These are phyloP conservation scores for Pristionchus fissidentatus DNA, from an alignment of 2,888 invertebrate species.

Conservation along the genomic window DNA sequence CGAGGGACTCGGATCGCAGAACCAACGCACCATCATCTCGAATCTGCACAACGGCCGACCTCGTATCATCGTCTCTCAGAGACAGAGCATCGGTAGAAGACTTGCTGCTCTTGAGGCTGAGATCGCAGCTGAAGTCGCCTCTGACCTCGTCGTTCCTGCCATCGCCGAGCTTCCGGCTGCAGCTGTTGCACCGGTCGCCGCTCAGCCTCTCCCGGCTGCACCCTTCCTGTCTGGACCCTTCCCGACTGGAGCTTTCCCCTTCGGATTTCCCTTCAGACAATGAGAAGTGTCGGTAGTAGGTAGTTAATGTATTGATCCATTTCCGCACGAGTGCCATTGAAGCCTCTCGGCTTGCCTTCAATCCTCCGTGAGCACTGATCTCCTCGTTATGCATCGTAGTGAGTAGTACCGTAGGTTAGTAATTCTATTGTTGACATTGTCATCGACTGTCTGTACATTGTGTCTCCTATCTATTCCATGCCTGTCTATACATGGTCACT, in stretches of 20 bases:
- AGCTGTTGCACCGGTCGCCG: not conserved
- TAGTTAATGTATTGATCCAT: conserved; percentile 33
- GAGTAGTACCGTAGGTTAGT: not conserved
- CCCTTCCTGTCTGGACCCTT: conserved; percentile 15
- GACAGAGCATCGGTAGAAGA: conserved; percentile 48
- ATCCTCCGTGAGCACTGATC: conserved; percentile 22
- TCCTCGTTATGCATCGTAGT: not conserved
- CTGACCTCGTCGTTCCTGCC: conserved; percentile 46
- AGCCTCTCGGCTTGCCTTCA: not conserved
- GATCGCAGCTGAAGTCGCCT: conserved; percentile 47
- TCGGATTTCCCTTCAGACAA: conserved; percentile 35
- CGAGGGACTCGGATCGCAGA: conserved; percentile 48
- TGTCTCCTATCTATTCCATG: not conserved
- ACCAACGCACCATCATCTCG: conserved; percentile 48
- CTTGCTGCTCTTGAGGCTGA: conserved; percentile 46
- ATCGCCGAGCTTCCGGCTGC: conserved; percentile 47
- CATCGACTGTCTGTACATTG: conserved; percentile 39
- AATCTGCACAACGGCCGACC: conserved; percentile 49
- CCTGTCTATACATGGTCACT: conserved; percentile 5
- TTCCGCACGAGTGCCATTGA: conserved; percentile 26
- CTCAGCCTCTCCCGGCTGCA: not conserved
- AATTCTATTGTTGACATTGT: conserved; percentile 11
- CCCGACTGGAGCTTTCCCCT: conserved; percentile 17
- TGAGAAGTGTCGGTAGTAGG: not conserved
- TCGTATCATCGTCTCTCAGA: conserved; percentile 48